Evolutionary conservation across 2,888 invertebrate genomes (phyloP), one percentile per base, ranked within the genome.

Genomic region (Dione juno): DNA sequence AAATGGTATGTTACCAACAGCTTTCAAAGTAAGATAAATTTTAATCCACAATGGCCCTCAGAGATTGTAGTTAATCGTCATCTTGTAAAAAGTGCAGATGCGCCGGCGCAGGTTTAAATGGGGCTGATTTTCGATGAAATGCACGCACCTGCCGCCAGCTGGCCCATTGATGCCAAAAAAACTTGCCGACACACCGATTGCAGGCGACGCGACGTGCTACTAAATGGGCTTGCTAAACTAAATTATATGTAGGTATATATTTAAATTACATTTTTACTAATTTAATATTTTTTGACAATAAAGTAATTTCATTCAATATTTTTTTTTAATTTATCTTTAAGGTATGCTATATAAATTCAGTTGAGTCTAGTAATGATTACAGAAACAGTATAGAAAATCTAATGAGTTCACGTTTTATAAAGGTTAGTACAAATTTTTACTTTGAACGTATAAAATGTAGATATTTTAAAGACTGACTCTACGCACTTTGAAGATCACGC

Each of bases 111-210:
- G 61, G 68, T 67, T 21, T 28, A 16, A 57, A 45, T 50, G 70
- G 74, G 71, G 58, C 21, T 45, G 69, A 74, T 73, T 75, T 76
- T 74, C 75, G 75, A 71, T 85, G 84, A 85, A 87, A 79, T 73
- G 72, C 57, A 70, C 69, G 78, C 88, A 88, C 88, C 88, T 88
- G 88, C 80, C 79, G 68, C 70, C 75, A 75, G 75, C 70, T 73
- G 77, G 69, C 63, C 69, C 64, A 70, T 78, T 75, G 74, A 76
- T 74, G 76, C 72, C 75, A 66, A 74, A 77, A n/a, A 76, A 76
- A 76, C 73, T 69, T 65, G 67, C 71, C 70, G 77, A 74, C 78
- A 79, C 72, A 14, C 16, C 54, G 65, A 77, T 72, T 72, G 69
- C 59, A 59, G 67, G 67, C 67, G 69, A 66, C 65, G 67, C 65